These are phyloP conservation scores for Neolamprologus modestus DNA, from an alignment of 2,113 vertebrate species.

Conservation along the genomic window DNA sequence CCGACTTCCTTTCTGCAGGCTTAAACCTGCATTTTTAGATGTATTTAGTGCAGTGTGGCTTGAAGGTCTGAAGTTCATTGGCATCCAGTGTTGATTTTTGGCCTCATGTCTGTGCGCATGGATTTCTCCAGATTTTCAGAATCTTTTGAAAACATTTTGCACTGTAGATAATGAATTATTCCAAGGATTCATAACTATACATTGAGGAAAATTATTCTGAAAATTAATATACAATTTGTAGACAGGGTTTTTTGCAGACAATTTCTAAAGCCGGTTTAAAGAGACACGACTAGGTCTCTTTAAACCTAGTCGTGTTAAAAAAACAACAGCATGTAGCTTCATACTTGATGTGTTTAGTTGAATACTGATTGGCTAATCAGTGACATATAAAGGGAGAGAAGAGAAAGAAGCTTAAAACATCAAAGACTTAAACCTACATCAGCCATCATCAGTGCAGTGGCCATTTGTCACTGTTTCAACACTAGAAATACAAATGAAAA, in stretches of 20 bases:
- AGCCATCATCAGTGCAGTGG: too few relatives aligned
- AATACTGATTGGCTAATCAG: too few relatives aligned
- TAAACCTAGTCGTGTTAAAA: too few relatives aligned
- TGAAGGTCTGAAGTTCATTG: background rate
- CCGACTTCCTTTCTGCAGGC: background rate
- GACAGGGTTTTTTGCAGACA: background rate
- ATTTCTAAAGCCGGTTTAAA: too few relatives aligned
- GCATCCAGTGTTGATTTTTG: background rate
- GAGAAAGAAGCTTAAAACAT: too few relatives aligned
- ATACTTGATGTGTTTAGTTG: too few relatives aligned
- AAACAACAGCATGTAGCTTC: too few relatives aligned
- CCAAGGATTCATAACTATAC: background rate
- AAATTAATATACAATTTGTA: background rate
- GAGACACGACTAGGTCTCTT: too few relatives aligned
- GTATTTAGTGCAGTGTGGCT: background rate
- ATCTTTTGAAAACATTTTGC: background rate
- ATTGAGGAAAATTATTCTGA: background rate
- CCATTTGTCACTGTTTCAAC: fast-evolving
- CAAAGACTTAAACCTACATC: too few relatives aligned
- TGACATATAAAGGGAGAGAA: too few relatives aligned
- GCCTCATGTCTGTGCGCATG: fast-evolving
- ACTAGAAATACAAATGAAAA: too few relatives aligned
- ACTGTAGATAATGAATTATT: fast-evolving
- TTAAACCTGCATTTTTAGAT: background rate
- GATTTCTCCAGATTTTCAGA: background rate